phyloP scores from a whole-genome alignment of 1,140 invertebrate species.

The Trachymyrmex septentrionalis region DNA sequence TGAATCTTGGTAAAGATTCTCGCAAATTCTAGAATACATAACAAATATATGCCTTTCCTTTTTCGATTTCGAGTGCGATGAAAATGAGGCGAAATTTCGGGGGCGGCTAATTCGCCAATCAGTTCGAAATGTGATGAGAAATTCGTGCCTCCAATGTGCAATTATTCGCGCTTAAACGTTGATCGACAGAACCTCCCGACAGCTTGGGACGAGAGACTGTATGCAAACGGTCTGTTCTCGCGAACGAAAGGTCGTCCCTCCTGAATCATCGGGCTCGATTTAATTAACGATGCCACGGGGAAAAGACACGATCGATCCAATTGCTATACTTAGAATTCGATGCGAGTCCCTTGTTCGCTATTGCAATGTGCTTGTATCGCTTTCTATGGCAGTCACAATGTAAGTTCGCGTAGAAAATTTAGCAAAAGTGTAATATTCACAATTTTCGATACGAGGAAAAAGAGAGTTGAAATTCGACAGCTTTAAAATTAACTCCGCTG shows the following conservation, averaged over 20 bases:
- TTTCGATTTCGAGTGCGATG: slow-evolving; percentile 13
- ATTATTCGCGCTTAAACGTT: slow-evolving; percentile 67
- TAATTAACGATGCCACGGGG: slow-evolving; percentile 72
- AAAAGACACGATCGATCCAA: slow-evolving; percentile 62
- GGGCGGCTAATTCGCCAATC: slow-evolving; percentile 21
- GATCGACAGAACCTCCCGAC: slow-evolving; percentile 55
- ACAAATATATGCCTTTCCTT: neutral
- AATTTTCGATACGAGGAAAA: neutral
- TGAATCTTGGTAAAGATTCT: neutral
- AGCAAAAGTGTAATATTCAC: neutral
- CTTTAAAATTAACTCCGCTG: neutral
- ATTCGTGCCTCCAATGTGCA: slow-evolving; percentile 61
- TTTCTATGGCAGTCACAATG: neutral
- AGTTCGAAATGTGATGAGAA: slow-evolving; percentile 61
- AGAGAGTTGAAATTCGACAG: neutral
- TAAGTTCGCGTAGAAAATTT: neutral
- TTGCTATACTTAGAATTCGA: slow-evolving; percentile 72
- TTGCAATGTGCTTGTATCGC: neutral
- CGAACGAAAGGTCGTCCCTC: slow-evolving; percentile 70
- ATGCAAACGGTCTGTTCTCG: slow-evolving; percentile 65
- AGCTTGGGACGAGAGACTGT: slow-evolving; percentile 63
- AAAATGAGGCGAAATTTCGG: neutral
- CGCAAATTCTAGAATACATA: neutral
- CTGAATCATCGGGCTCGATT: slow-evolving; percentile 74
- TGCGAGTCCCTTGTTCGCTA: slow-evolving; percentile 24